These are phyloP conservation scores for Canis aureus DNA, from an alignment of 2,113 vertebrate genomes.

Conservation along the genomic window DNA sequence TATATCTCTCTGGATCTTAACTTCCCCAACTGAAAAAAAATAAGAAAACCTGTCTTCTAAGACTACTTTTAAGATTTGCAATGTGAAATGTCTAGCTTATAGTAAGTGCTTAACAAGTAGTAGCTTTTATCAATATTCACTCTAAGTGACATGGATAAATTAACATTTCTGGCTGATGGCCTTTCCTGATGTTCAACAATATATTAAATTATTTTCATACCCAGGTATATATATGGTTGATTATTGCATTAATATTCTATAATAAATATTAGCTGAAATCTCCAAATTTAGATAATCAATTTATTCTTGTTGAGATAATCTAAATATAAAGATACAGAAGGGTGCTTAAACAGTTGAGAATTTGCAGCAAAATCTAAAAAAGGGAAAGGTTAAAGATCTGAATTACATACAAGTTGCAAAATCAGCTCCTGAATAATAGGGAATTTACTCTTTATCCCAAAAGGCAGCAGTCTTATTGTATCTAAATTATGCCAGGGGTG, in stretches of 20 bases:
- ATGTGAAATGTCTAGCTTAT: background rate
- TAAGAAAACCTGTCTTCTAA: background rate
- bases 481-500: slow-evolving; percentile 1
- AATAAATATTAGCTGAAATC: background rate
- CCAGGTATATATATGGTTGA: background rate
- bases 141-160: background rate
- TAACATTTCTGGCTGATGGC: background rate
- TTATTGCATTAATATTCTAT: slow-evolving; percentile 17
- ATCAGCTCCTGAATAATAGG: background rate
- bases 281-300: background rate
- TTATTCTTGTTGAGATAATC: background rate
- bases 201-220: background rate
- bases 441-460: slow-evolving; percentile 27
- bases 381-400: background rate
- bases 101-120: background rate
- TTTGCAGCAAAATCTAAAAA: background rate
- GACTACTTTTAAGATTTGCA: background rate
- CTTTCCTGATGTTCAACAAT: background rate
- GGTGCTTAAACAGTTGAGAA: background rate
- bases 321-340: slow-evolving; percentile 4
- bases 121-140: background rate
- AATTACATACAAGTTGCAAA: background rate
- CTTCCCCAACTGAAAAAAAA: background rate
- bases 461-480: background rate
- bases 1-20: background rate